phyloP scores from a whole-genome alignment of 2,888 invertebrate species.

The Gryllus longicercus region DNA sequence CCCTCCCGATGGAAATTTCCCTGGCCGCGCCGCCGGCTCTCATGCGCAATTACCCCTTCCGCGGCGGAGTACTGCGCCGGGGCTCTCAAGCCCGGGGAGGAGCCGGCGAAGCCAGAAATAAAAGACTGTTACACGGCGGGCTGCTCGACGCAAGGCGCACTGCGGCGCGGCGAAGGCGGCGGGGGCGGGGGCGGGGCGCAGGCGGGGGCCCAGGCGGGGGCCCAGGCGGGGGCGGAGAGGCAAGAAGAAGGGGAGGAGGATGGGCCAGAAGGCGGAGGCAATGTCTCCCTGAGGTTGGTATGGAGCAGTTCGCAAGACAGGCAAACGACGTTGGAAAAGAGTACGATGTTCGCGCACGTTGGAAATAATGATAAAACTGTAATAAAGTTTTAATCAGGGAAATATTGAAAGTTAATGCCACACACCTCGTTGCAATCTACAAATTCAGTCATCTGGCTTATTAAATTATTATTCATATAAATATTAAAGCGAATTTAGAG shows the following conservation, averaged over 20 bases:
- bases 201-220: not conserved
- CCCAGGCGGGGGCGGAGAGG: not conserved
- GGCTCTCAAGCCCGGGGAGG: not conserved
- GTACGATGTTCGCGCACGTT: not conserved
- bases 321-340: not conserved
- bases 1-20: slow-evolving; percentile 7
- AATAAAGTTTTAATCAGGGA: too few species aligned
- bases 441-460: too few species aligned
- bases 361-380: not conserved
- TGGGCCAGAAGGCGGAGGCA: not conserved
- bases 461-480: too few species aligned
- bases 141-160: not conserved
- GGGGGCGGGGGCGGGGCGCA: not conserved
- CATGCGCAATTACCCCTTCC: slow-evolving; percentile 17
- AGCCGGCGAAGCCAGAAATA: slow-evolving; percentile 17
- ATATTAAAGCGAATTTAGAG: too few species aligned
- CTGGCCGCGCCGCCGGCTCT: slow-evolving; percentile 1
- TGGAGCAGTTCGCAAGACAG: too few species aligned
- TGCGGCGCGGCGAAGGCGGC: not conserved
- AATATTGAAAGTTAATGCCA: too few species aligned
- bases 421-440: too few species aligned
- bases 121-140: slow-evolving; percentile 17
- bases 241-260: not conserved
- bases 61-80: slow-evolving; percentile 8
- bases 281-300: not conserved